Evolutionary conservation across 2,797 vertebrate genomes (phyloP).

Genomic region (Enteromius mattozi): DNA sequence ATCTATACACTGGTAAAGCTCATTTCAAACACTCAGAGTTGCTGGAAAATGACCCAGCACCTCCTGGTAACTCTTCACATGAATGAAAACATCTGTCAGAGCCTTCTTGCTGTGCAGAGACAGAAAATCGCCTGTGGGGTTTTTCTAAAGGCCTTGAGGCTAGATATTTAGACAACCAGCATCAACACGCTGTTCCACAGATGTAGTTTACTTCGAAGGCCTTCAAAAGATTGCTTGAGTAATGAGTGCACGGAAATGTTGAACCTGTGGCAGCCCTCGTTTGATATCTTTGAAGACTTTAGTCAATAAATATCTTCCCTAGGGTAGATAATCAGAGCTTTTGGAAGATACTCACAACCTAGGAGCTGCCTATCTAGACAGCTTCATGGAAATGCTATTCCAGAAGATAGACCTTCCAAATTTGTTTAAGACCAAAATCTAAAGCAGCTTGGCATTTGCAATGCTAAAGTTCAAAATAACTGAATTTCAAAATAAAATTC

Average conservation of each 20-base stretch:
- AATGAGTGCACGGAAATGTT: constrained; percentile 19
- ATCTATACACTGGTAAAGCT: constrained; percentile 29
- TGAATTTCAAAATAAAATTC: no score
- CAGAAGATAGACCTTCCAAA: neutral
- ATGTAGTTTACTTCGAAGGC: constrained; percentile 12
- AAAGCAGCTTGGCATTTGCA: neutral
- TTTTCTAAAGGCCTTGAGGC: constrained; percentile 37
- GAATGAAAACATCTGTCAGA: constrained; percentile 47
- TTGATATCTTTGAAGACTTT: constrained; percentile 29
- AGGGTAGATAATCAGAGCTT: constrained; percentile 20
- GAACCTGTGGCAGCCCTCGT: constrained; percentile 6
- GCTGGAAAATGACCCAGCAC: constrained; percentile 33
- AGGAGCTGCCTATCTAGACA: neutral
- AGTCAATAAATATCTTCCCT: constrained; percentile 9
- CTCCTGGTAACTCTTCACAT: constrained; percentile 38
- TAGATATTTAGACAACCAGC: constrained; percentile 30
- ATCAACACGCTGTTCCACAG: constrained; percentile 36
- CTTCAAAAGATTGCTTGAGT: constrained; percentile 22
- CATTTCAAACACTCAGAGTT: constrained; percentile 26
- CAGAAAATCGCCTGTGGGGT: constrained; percentile 33
- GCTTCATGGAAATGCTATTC: neutral
- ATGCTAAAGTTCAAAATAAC: neutral
- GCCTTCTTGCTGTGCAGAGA: constrained; percentile 29
- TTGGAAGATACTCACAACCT: constrained; percentile 15
- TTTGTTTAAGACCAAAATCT: neutral